Evolutionary conservation across 2,888 invertebrate species (phyloP), one percentile per base, ranked within the genome.

Genomic region (Serripes groenlandicus): DNA sequence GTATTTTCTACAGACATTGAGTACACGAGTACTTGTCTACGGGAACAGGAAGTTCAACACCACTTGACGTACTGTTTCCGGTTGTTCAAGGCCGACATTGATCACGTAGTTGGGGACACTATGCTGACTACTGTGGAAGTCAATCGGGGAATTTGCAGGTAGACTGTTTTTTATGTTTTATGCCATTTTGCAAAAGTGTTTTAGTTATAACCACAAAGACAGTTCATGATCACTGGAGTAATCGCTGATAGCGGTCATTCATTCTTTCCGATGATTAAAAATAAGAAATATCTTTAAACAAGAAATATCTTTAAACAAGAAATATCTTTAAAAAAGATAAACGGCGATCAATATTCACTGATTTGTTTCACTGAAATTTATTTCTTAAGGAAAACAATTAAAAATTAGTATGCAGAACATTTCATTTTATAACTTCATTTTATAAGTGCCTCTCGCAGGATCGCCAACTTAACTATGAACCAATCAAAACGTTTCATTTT

Each of bases 21-120:
- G 34, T 32, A 32, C 28, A 15, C n/a, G 21, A 62, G 11, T 4
- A 32, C 62, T 11, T 62, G 62, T 62, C 34, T 62, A 28, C 62
- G 62, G 2, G 34, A 11, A 28, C 21, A n/a, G 32, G 34, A 62
- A 30, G 62, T 62, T 28, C 62, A 62, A n/a, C 32, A 32, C n/a
- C 62, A 34, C 34, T 15, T 62, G 28, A 34, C 32, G 9, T 62
- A 62, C 21, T 62, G 62, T 62, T 62, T 62, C 62, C 34, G 34
- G 62, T 18, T 62, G 3, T 62, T 62, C n/a, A n/a, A 62, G 34
- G 32, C 62, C 3, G 62, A 62, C 62, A 62, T 62, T 32, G 28
- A 34, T 28, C 28, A 28, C 5, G 5, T 62, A 21, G 23, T n/a
- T 21, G 62, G 34, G n/a, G 62, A 62, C 21, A 7, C 62, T 1